Conservation (phyloP, 2,113 vertebrate genomes). For the Planiliza haematocheilus region DNA sequence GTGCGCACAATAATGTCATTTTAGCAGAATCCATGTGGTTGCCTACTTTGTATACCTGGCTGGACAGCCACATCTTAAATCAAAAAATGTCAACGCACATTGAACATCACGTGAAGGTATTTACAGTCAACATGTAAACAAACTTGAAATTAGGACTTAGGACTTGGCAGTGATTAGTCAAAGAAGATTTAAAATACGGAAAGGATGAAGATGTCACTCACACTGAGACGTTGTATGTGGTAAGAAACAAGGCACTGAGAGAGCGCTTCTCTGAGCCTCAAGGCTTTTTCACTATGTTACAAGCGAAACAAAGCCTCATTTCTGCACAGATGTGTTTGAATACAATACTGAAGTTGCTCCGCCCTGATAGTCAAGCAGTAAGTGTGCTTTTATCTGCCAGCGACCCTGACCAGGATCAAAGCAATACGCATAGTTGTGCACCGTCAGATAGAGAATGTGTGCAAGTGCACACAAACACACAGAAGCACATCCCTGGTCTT, state of each 20-base stretch:
- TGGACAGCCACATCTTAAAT: conserved; percentile 24
- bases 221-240: conserved; percentile 22
- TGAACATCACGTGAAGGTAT: conserved; percentile 34
- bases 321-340: conserved; percentile 33
- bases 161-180: conserved; percentile 64
- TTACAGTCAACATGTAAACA: conserved; percentile 67
- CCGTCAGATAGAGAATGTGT: conserved; percentile 16
- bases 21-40: conserved; percentile 6
- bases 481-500: conserved; percentile 29
- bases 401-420: conserved; percentile 40
- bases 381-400: conserved; percentile 19
- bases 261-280: conserved; percentile 48
- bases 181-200: conserved; percentile 70
- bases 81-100: conserved; percentile 46
- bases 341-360: conserved; percentile 9
- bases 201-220: conserved; percentile 69
- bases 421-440: conserved; percentile 25
- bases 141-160: conserved; percentile 63
- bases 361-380: conserved; percentile 10
- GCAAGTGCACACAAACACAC: conserved; percentile 36
- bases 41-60: background rate
- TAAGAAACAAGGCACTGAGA: conserved; percentile 50
- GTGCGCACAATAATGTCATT: background rate
- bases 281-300: conserved; percentile 51
- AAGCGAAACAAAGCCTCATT: conserved; percentile 57